A percentile compares a stretch with the other conserved stretches of the same genome.
Conservation (phyloP, 2,888 invertebrate species). For the Cerceris rybyensis region DNA sequence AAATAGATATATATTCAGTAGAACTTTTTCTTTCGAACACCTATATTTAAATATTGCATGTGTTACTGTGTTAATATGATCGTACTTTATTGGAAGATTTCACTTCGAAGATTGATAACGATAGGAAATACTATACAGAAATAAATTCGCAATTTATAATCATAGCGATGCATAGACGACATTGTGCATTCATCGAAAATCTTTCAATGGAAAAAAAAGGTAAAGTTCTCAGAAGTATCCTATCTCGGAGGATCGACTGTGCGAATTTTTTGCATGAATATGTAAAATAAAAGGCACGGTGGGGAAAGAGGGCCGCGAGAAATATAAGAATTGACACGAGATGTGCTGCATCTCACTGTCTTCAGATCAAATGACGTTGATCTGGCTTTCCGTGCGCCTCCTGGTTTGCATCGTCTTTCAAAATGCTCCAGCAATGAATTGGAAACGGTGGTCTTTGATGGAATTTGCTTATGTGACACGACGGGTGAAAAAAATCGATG, state of each 20-base stretch:
- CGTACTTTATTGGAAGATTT: too few relatives aligned
- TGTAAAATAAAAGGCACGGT: neutral
- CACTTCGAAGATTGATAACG: too few relatives aligned
- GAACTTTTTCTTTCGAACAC: too few relatives aligned
- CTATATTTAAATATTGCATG: too few relatives aligned
- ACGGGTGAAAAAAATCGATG: slow-evolving; percentile 61
- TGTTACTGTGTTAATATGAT: too few relatives aligned
- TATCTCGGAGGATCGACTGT: neutral
- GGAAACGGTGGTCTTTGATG: slow-evolving; percentile 61
- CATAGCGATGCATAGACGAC: too few relatives aligned
- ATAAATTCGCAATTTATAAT: too few relatives aligned
- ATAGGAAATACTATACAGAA: too few relatives aligned
- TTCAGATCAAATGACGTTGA: slow-evolving; percentile 59
- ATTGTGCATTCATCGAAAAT: too few relatives aligned
- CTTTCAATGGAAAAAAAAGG: neutral
- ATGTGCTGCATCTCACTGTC: slow-evolving; percentile 31
- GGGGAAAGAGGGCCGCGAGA: neutral
- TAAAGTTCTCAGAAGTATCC: neutral
- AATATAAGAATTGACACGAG: slow-evolving; percentile 7
- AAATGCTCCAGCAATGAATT: slow-evolving; percentile 55
- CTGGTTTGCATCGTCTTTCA: slow-evolving; percentile 52
- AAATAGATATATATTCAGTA: too few relatives aligned
- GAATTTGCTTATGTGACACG: slow-evolving; percentile 69
- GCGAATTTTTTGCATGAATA: slow-evolving; percentile 2
- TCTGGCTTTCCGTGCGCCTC: slow-evolving; percentile 45